Percentiles rank a stretch among this genome's conserved stretches.
These are phyloP conservation scores for Coenonympha glycerion DNA, from an alignment of 2,888 invertebrate species.

Conservation along the genomic window DNA sequence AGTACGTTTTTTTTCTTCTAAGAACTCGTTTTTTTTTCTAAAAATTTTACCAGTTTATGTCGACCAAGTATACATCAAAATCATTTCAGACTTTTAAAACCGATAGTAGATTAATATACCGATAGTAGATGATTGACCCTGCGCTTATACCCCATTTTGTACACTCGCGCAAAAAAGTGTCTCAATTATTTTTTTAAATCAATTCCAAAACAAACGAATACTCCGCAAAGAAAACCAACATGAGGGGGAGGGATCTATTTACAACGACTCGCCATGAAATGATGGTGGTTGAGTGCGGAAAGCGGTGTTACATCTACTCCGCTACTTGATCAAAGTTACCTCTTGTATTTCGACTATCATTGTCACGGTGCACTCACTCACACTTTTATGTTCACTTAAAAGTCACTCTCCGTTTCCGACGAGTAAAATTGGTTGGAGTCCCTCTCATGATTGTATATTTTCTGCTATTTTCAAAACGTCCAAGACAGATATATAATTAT, in stretches of 20 bases:
- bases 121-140: too few relatives aligned
- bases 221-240: constrained; percentile 22
- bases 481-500: background rate
- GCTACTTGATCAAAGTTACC: constrained; percentile 43
- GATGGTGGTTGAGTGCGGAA: constrained; percentile 23
- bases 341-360: constrained; percentile 73
- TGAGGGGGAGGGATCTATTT: constrained; percentile 18
- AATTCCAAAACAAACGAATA: constrained; percentile 12
- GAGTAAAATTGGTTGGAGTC: constrained; percentile 24
- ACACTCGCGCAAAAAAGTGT: background rate
- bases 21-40: too few relatives aligned
- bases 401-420: constrained; percentile 30
- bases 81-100: too few relatives aligned
- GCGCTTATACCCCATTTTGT: too few relatives aligned
- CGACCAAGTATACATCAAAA: too few relatives aligned
- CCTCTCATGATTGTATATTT: constrained; percentile 17
- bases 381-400: constrained; percentile 30
- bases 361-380: constrained; percentile 41
- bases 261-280: constrained; percentile 23
- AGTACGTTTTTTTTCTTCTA: too few relatives aligned
- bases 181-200: background rate
- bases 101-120: too few relatives aligned
- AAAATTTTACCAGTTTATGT: too few relatives aligned
- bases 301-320: constrained; percentile 14
- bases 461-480: constrained; percentile 12